A percentile compares a stretch with the other conserved stretches of the same genome.
phyloP scores from a whole-genome alignment of 2,888 invertebrate genomes.

The Netelia melanura region DNA sequence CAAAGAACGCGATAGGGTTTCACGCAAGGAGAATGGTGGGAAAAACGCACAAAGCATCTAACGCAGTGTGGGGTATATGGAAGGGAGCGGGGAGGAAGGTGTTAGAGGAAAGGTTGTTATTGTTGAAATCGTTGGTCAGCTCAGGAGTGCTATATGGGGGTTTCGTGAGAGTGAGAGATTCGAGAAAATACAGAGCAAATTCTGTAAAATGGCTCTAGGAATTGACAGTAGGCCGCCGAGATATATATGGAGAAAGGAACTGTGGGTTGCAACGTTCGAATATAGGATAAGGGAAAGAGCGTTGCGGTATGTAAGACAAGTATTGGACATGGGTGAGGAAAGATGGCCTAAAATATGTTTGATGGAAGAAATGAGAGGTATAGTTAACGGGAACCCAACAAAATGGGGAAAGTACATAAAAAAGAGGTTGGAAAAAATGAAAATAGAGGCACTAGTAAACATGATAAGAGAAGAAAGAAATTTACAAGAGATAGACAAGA shows the following conservation, averaged over 20 bases:
- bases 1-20: not conserved
- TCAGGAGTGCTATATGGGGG: not conserved
- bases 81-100: constrained; percentile 21
- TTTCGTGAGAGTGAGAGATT: too few relatives aligned
- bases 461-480: too few relatives aligned
- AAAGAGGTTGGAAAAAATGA: too few relatives aligned
- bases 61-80: constrained; percentile 23
- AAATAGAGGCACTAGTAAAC: too few relatives aligned
- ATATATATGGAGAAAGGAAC: constrained; percentile 30
- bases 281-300: constrained; percentile 32
- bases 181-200: not conserved
- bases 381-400: not conserved
- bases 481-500: too few relatives aligned
- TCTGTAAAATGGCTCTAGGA: constrained; percentile 42
- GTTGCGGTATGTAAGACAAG: not conserved
- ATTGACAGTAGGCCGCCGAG: constrained; percentile 19
- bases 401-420: too few relatives aligned
- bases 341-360: constrained; percentile 30
- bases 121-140: not conserved
- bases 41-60: constrained; percentile 16
- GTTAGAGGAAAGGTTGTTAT: not conserved
- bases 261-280: constrained; percentile 16
- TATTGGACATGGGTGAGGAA: not conserved
- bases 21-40: not conserved
- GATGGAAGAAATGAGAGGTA: constrained; percentile 24